phyloP scores from a whole-genome alignment of 1,140 invertebrate species.

The Diachasmimorpha longicaudata region DNA sequence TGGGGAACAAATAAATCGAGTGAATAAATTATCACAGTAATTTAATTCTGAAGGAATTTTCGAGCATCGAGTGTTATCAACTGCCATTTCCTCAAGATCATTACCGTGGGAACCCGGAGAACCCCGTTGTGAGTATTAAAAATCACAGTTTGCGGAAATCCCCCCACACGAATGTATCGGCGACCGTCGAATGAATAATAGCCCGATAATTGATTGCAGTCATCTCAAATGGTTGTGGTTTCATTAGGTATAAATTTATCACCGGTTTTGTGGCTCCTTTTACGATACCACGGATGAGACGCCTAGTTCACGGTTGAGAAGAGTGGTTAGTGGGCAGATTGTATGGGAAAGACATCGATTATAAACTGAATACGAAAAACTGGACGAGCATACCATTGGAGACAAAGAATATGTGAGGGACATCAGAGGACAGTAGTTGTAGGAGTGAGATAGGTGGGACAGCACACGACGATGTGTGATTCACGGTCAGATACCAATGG shows the following conservation, averaged over 20 bases:
- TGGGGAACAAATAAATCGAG: too few relatives aligned
- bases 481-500: conserved; percentile 50
- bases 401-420: background rate
- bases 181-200: background rate
- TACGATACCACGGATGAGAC: background rate
- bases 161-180: background rate
- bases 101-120: background rate
- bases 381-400: background rate
- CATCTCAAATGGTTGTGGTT: background rate
- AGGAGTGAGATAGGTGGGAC: background rate
- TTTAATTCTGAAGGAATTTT: too few relatives aligned
- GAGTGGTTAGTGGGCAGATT: background rate
- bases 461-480: background rate
- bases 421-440: background rate
- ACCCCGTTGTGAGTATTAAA: background rate
- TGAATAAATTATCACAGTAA: too few relatives aligned
- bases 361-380: background rate
- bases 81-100: background rate
- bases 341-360: background rate
- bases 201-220: background rate
- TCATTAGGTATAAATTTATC: conserved; percentile 1
- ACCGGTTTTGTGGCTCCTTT: background rate
- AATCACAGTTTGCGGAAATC: background rate
- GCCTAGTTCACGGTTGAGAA: background rate
- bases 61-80: too few relatives aligned